Base-by-base conservation (phyloP, 2,888 invertebrate genomes). In the Zhuqinia jingwanae region DNA sequence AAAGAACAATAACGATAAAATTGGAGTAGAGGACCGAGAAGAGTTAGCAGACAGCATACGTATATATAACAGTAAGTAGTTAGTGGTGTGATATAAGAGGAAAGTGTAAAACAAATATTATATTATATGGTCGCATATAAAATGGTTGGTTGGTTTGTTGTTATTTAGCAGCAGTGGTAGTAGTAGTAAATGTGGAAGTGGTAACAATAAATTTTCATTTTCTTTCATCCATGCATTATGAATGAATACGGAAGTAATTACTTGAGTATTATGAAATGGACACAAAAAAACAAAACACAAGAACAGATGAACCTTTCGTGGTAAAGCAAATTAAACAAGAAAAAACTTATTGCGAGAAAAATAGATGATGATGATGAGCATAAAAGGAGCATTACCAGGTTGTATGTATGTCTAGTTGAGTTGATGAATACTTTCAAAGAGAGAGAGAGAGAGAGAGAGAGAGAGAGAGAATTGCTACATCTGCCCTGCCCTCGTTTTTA, bases 241-340 rank as follows among this genome's bases (percentile, higher is more conserved):
- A 42, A 65, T 65, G 65, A 65, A 65, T 36, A 68, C 68, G 68
- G 68, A 68, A 68, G 68, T 68, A 68, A 68, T 68, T 68, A 68
- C 68, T 68, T 68, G 45, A 68, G 10, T 68, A 20, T 22, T 8
- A 68, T 45, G 45, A 45, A 47, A 45, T 20, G 36, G 11, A n/a
- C n/a, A n/a, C n/a, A n/a, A n/a, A n/a, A n/a, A n/a, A n/a, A n/a
- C n/a, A n/a, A n/a, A n/a, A n/a, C n/a, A n/a, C 42, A 47, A 68
- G 47, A 47, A 45, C 45, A 30, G 45, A 68, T 25, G 68, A 45
- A 15, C 47, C n/a, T n/a, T n/a, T n/a, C 68, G 47, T 47, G 15
- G 22, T 45, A 68, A 68, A 42, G n/a, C n/a, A n/a, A n/a, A n/a
- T n/a, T n/a, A n/a, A n/a, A n/a, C n/a, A n/a, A n/a, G n/a, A n/a